Evolutionary conservation across 2,888 invertebrate genomes (phyloP).

Genomic region (Euclidia mi): DNA sequence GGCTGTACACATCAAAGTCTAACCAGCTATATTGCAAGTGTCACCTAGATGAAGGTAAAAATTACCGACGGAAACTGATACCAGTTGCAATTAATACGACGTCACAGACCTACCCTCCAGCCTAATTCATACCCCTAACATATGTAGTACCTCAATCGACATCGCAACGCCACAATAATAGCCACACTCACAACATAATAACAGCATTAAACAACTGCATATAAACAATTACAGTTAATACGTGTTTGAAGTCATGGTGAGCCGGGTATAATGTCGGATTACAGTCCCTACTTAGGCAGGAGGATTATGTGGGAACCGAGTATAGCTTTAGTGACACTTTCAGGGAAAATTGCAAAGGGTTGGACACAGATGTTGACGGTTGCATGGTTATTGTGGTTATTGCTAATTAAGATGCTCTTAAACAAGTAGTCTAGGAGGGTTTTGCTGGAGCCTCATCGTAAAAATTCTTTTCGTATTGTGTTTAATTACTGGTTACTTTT

Average conservation of each 20-base stretch:
- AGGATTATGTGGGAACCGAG: slow-evolving; percentile 40
- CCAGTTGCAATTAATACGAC: no score
- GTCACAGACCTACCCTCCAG: no score
- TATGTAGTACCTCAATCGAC: no score
- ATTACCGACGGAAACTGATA: no score
- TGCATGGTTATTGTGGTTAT: slow-evolving; percentile 23
- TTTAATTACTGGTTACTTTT: no score
- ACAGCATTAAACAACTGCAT: slow-evolving; percentile 38
- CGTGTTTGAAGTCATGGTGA: slow-evolving; percentile 47
- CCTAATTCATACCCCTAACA: no score
- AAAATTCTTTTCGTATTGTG: background rate
- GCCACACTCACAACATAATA: slow-evolving; percentile 30
- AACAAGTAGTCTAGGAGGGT: background rate
- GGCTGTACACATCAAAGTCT: no score
- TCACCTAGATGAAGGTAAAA: no score
- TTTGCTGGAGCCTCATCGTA: background rate
- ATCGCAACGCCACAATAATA: no score
- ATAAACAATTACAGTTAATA: slow-evolving; percentile 52
- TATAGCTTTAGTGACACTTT: slow-evolving; percentile 30
- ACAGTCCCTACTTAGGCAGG: slow-evolving; percentile 37
- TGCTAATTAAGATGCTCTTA: slow-evolving; percentile 1
- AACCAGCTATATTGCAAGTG: no score
- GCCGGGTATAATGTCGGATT: slow-evolving; percentile 41
- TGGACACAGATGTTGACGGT: slow-evolving; percentile 37
- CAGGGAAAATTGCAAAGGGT: slow-evolving; percentile 30